These are phyloP conservation scores for Cichlasoma orientale DNA, from an alignment of 2,797 vertebrate genomes.

Conservation along the genomic window DNA sequence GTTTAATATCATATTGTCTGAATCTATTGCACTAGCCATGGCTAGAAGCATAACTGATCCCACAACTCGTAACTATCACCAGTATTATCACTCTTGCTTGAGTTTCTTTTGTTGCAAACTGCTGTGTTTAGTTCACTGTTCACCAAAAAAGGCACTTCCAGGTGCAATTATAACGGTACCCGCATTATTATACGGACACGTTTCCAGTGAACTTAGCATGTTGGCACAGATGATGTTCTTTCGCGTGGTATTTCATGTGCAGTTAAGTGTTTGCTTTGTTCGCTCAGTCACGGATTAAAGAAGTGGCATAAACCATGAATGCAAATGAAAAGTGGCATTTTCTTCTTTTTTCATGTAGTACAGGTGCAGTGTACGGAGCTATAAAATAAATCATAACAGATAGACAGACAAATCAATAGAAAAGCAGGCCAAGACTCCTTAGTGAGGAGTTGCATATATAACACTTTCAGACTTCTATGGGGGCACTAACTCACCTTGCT, in stretches of 20 bases:
- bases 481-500: conserved; percentile 45
- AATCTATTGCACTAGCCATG: background rate
- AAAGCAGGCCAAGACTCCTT: background rate
- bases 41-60: background rate
- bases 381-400: background rate
- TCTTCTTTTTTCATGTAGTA: background rate
- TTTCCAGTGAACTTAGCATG: background rate
- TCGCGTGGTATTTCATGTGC: background rate
- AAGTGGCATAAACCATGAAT: background rate
- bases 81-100: background rate
- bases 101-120: background rate
- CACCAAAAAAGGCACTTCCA: too few relatives aligned
- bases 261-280: background rate
- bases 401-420: background rate
- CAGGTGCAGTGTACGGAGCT: background rate
- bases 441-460: conserved; percentile 1
- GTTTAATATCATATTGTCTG: background rate
- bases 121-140: background rate
- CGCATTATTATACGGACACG: background rate
- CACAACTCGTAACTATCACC: background rate
- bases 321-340: background rate
- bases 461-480: conserved; percentile 18
- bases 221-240: background rate
- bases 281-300: background rate
- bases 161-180: too few relatives aligned